Evolutionary conservation across 2,113 vertebrate genomes (phyloP), one percentile per base, ranked within the genome.

Genomic region (Calidris pygmaea): DNA sequence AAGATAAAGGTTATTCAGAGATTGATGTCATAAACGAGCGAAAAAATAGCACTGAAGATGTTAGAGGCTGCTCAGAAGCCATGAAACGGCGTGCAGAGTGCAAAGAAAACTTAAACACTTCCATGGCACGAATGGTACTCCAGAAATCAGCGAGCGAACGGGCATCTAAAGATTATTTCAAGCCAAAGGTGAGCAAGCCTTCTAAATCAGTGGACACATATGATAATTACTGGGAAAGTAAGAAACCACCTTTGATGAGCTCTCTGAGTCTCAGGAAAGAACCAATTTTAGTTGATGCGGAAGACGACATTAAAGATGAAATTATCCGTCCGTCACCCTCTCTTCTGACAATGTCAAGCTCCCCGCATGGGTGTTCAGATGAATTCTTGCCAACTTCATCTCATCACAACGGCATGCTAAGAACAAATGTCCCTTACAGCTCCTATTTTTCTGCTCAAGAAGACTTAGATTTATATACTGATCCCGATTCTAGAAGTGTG

Each of bases 401-500:
- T 62, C 98, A 98, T 8, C 97, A 98, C 58, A 98, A 97, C 4
- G 97, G 98, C 95, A 97, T 98, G 93, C 89, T 99, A 63, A 97
- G 98, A 79, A 96, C 97, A 89, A 97, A 95, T 59, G 89, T 96
- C 73, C 98, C 98, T 91, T 97, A 99, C 60, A 98, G 99, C 96
- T 98, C 99, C n/a, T 98, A 98, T 90, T 98, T 99, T 94, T 98
- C 99, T 21, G 97, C 99, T 68, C 98, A 99, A 97, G 99, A 99
- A 50, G 99, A 99, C 62, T 98, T 99, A 62, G 99, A 99, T 97
- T 98, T 99, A 47, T 99, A 99, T 95, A 99, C 99, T 0, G 99
- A 99, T 81, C 97, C 98, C 0, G 99, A 99, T 9, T 80, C 98
- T 94, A 95, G 99, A 98, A 79, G 97, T 29, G 7, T 98, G 93